Base-by-base conservation (phyloP, 2,797 vertebrate species). In the Dryobates pubescens region DNA sequence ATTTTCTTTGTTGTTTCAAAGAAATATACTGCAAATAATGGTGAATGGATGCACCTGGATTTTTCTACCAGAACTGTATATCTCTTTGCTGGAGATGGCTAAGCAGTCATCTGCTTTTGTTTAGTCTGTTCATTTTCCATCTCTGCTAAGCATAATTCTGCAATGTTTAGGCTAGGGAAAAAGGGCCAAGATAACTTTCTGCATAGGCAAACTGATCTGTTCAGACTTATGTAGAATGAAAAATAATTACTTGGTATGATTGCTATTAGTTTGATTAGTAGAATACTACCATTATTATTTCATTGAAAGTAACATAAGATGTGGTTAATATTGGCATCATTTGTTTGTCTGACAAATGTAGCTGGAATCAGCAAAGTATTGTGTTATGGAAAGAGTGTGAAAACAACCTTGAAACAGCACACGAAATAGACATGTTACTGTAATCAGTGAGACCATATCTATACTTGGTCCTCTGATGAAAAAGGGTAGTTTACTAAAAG, bases 41-140 rank as follows among this genome's bases (percentile, higher is more conserved):
- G 20, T 77, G 47, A 77, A 56, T 34, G 10, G 86, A 57, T 29
- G 43, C 24, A 29, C 29, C 24, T 87, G 49, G 22, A 51, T 6
- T 63, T 89, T 86, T 59, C 20, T 79, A n/a, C 15, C n/a, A 61
- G 54, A 41, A 14, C 16, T 68, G 3, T 62, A 2, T 78, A 6
- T 81, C 24, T 61, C 27, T 81, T 63, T 54, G 41, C 34, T 78
- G 22, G 43, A 93, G 49, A 22, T 45, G 29, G 24, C 49, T 68
- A 45, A 58, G 32, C 64, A 26, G 51, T 91, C 91, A 92, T 58
- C 81, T 90, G 83, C 65, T 88, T 88, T 92, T 93, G 90, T 94
- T 94, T 95, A 80, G 83, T 95, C 91, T 82, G 8, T 82, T 93
- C 7, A 1, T 91, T 96, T 68, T 86, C 71, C 34, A 76, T 61